Base-by-base conservation (phyloP, 2,888 invertebrate genomes). In the Trichacis sp. region DNA sequence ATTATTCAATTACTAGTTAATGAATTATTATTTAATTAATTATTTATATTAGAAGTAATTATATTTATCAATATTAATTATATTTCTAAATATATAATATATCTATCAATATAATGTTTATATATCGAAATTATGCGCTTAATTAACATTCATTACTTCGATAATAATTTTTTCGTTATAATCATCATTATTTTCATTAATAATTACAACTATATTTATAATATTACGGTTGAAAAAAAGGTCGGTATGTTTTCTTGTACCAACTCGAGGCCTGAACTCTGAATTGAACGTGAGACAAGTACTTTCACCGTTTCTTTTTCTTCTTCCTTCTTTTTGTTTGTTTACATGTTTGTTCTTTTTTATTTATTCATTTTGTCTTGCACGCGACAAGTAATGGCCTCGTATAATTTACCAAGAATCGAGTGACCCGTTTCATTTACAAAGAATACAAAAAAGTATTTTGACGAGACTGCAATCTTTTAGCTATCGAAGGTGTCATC, bases 391-490 rank as follows among this genome's bases (percentile, higher is more conserved):
- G n/a, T 14, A 42, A 18, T 36, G 56, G 42, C 49, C 49, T 56
- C 50, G 40, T 48, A 49, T 49, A 33, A 33, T 5, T 33, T 33
- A 49, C 42, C 14, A 49, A 30, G 43, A 42, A 48, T 58, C 51
- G 52, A 38, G 14, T 62, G 62, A 40, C 52, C 62, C 50, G 47
- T 56, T 62, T 62, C 38, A 52, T 76, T 77, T 73, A 75, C 78
- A 73, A 72, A 80, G n/a, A n/a, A n/a, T n/a, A n/a, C n/a, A 76
- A 72, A 74, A 73, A 75, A 53, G 69, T 73, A 78, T 77, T 76
- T n/a, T n/a, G 78, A 77, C 74, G 74, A 73, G 69, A 70, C 72
- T 74, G 71, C n/a, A n/a, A n/a, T n/a, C n/a, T n/a, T 74, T 76
- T 70, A 73, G 63, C 69, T 71, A 64, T 64, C 68, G 69, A 64